phyloP scores from a whole-genome alignment of 2,113 vertebrate species.

The Poeciliopsis prolifica region DNA sequence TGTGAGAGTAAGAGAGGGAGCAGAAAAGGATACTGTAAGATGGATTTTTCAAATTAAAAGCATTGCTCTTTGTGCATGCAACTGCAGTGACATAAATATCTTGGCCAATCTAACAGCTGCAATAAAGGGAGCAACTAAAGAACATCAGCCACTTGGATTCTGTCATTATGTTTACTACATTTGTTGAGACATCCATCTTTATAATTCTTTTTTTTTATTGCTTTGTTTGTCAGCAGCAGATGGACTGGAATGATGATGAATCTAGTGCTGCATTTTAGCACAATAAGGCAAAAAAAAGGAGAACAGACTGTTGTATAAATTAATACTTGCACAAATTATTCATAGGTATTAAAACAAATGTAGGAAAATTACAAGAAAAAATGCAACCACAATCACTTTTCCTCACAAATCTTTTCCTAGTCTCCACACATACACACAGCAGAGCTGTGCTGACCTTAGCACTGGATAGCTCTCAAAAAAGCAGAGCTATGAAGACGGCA shows the following conservation, averaged over 20 bases:
- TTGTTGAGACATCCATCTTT: not conserved
- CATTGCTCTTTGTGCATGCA: not conserved
- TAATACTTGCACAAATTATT: not conserved
- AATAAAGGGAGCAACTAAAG: not conserved
- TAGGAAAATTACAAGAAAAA: not conserved
- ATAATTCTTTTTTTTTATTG: slow-evolving; percentile 1
- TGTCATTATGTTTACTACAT: not conserved
- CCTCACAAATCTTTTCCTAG: not conserved
- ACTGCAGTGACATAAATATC: not conserved
- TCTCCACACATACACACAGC: slow-evolving; percentile 6
- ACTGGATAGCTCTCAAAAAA: slow-evolving; percentile 51
- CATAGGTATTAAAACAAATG: not conserved
- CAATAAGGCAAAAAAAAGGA: not conserved
- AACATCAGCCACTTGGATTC: not conserved
- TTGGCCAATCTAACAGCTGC: not conserved
- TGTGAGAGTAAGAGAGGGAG: slow-evolving; percentile 4
- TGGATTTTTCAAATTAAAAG: not conserved
- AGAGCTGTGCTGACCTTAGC: slow-evolving; percentile 66
- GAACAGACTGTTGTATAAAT: not conserved
- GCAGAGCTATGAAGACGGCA: slow-evolving; percentile 53
- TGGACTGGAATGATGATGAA: slow-evolving; percentile 3
- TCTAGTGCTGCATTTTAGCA: slow-evolving; percentile 13
- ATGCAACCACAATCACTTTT: not conserved
- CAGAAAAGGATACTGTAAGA: not conserved
- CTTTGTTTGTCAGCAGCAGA: not conserved